Evolutionary conservation across 1,140 invertebrate species (phyloP).

Genomic region (Heterodera schachtii): DNA sequence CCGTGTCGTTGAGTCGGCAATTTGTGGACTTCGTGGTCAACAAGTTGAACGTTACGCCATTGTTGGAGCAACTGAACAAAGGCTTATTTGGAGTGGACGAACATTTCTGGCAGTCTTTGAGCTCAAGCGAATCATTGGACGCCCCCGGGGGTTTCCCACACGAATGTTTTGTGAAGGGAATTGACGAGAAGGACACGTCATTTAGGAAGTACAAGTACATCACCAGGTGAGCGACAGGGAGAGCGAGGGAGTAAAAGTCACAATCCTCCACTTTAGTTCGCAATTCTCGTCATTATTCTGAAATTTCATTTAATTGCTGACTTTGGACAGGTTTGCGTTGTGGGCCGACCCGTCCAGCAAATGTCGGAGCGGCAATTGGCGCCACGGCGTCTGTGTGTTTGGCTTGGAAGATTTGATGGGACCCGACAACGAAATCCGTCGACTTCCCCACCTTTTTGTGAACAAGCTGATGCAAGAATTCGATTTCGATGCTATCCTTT

Average conservation of each 20-base stretch:
- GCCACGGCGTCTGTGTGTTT: slow-evolving; percentile 24
- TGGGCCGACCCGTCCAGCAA: slow-evolving; percentile 13
- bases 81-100: slow-evolving; percentile 30
- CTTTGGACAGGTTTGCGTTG: slow-evolving; percentile 9
- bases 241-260: background rate
- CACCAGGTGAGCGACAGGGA: background rate
- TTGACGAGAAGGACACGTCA: background rate
- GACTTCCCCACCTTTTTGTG: slow-evolving; percentile 69
- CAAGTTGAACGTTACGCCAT: slow-evolving; percentile 27
- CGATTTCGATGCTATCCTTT: slow-evolving; percentile 68
- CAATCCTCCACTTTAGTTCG: background rate
- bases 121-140: slow-evolving; percentile 14
- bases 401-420: slow-evolving; percentile 24
- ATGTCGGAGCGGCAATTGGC: slow-evolving; percentile 48
- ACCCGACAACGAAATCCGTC: background rate
- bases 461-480: slow-evolving; percentile 69
- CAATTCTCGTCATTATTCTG: background rate
- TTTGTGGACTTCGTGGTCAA: slow-evolving; percentile 32
- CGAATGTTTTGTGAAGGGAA: slow-evolving; percentile 17
- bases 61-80: slow-evolving; percentile 28
- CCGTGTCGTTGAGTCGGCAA: slow-evolving; percentile 9
- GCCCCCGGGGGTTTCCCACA: slow-evolving; percentile 36
- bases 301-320: background rate
- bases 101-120: slow-evolving; percentile 17
- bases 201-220: slow-evolving; percentile 8